Conservation (phyloP, 2,113 vertebrate species). For the Alces alces region DNA sequence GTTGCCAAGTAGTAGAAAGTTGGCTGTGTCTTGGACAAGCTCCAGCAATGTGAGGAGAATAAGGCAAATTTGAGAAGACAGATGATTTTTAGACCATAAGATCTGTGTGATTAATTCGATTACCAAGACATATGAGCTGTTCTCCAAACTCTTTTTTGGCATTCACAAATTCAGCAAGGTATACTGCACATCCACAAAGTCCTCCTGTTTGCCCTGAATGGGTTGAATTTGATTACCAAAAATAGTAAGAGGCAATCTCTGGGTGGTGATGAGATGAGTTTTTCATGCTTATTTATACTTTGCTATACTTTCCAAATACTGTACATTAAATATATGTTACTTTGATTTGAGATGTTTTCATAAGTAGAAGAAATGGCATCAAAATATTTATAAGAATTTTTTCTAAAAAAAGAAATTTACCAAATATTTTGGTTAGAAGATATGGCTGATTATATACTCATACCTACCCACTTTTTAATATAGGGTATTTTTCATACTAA, state of each 20-base stretch:
- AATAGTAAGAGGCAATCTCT: background rate
- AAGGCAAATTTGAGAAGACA: background rate
- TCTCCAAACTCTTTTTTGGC: background rate
- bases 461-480: background rate
- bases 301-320: background rate
- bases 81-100: background rate
- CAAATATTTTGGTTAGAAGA: background rate
- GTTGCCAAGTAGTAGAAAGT: background rate
- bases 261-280: background rate
- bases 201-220: background rate
- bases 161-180: background rate
- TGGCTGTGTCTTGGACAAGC: background rate
- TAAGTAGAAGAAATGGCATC: background rate
- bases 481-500: background rate
- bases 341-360: background rate
- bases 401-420: background rate
- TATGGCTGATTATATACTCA: background rate
- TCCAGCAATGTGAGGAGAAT: background rate
- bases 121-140: background rate
- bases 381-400: background rate
- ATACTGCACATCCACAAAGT: background rate
- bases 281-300: background rate
- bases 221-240: background rate
- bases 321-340: background rate
- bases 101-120: background rate